Conservation (phyloP, 2,797 vertebrate species). For the Myotis vivesi region DNA sequence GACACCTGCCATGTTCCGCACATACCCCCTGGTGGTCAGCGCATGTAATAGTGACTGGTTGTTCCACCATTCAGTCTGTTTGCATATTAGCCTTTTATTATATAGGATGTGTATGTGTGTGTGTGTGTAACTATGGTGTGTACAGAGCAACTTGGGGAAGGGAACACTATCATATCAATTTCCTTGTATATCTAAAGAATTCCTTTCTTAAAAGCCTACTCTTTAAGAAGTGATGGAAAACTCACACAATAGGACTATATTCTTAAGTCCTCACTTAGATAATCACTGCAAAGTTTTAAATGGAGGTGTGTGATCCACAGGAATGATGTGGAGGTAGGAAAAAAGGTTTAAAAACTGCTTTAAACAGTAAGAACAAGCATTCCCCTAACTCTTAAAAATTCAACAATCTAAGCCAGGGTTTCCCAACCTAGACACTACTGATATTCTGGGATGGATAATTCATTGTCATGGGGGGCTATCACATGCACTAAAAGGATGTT, state of each 20-base stretch:
- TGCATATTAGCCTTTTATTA: no score
- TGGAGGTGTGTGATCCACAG: not conserved
- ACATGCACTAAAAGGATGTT: not conserved
- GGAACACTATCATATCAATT: not conserved
- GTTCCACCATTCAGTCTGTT: no score
- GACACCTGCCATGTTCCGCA: no score
- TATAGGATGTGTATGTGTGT: not conserved
- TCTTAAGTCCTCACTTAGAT: not conserved
- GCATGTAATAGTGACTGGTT: no score
- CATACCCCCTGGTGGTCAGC: no score
- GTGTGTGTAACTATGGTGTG: not conserved
- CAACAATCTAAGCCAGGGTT: not conserved
- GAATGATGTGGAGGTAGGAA: not conserved
- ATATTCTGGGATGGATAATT: not conserved
- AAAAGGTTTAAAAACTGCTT: not conserved
- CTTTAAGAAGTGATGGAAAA: not conserved
- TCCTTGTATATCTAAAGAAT: not conserved
- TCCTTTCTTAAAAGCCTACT: not conserved
- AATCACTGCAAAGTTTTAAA: not conserved
- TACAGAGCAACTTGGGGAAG: not conserved
- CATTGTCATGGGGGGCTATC: not conserved
- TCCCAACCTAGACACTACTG: not conserved
- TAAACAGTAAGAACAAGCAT: not conserved
- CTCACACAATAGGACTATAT: not conserved
- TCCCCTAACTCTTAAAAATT: not conserved